Base-by-base conservation (phyloP, 2,888 invertebrate species). In the Cantharis rufa region DNA sequence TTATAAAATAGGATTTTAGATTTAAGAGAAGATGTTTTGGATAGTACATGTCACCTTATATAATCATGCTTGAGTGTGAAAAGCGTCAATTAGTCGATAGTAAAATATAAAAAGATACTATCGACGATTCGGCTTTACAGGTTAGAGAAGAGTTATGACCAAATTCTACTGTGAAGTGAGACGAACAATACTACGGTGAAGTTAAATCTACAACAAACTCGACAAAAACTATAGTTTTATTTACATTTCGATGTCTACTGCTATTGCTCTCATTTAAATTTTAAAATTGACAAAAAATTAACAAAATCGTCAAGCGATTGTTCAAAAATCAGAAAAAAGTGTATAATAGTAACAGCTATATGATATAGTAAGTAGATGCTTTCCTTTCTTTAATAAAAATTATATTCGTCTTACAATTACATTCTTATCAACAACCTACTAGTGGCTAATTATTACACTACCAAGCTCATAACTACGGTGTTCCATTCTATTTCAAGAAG, bases 11-110 rank as follows among this genome's bases (percentile, higher is more conserved):
- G 73, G 75, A 70, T 64, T 48, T 48, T 78, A 79, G 76, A 78
- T 79, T 81, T 83, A 79, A 81, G 79, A 84, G 82, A 84, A 83
- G 82, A 83, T 91, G 92, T 91, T 92, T 92, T 92, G 91, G 91
- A 92, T 92, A 92, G 92, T 92, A 92, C 92, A 85, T 84, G 92
- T 92, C 92, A 92, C 92, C 92, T 91, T 90, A 90, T 86, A 80
- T 81, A 84, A 84, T 74, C 84, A 83, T 83, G 81, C 80, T 77
- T 48, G 66, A 79, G 72, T 69, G 70, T n/a, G 48, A 61, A 70
- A 72, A 78, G 76, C 74, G 70, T 24, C 62, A 75, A 71, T 74
- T 71, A 21, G 61, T 69, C 64, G 74, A 78, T 73, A 76, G 74
- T 28, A 78, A 73, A 62, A 18, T 18, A 2, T 0, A 15, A 70